Evolutionary conservation across 2,888 invertebrate genomes (phyloP).

Genomic region (Maniola hyperantus): DNA sequence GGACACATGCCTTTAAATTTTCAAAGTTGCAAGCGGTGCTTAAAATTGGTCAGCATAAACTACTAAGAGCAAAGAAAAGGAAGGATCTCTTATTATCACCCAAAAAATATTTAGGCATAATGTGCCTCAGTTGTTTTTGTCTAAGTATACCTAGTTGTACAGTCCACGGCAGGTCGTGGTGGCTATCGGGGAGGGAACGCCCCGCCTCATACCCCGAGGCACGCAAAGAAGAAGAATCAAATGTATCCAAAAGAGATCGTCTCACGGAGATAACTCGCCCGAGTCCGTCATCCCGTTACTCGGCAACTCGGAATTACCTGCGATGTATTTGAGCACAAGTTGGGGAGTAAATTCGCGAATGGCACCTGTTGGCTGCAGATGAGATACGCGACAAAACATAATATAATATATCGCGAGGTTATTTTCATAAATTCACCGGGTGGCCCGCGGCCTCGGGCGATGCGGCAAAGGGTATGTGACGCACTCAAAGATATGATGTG

Average conservation of each 20-base stretch:
- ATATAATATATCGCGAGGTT: conserved; percentile 49
- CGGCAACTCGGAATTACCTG: conserved; percentile 14
- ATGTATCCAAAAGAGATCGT: conserved; percentile 4
- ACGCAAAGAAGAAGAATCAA: too few species aligned
- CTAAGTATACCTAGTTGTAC: too few species aligned
- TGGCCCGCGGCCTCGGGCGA: conserved; percentile 50
- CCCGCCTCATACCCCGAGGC: too few species aligned
- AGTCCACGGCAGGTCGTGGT: too few species aligned
- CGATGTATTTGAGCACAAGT: conserved; percentile 23
- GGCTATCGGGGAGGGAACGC: too few species aligned
- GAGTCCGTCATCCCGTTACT: conserved; percentile 21
- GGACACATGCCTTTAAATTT: too few species aligned
- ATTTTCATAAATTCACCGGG: conserved; percentile 64
- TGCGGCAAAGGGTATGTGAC: conserved; percentile 27
- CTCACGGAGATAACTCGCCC: not conserved
- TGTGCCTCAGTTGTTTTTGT: too few species aligned
- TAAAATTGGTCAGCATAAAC: too few species aligned
- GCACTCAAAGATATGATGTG: conserved; percentile 32
- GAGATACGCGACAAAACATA: conserved; percentile 38
- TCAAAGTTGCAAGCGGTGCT: too few species aligned
- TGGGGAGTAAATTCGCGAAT: conserved; percentile 26
- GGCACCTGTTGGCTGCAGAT: conserved; percentile 30
- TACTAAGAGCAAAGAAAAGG: too few species aligned
- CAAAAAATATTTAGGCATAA: too few species aligned
- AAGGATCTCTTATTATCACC: too few species aligned